Evolutionary conservation across 2,113 vertebrate species (phyloP).

Genomic region (Genyomyrus donnyi): DNA sequence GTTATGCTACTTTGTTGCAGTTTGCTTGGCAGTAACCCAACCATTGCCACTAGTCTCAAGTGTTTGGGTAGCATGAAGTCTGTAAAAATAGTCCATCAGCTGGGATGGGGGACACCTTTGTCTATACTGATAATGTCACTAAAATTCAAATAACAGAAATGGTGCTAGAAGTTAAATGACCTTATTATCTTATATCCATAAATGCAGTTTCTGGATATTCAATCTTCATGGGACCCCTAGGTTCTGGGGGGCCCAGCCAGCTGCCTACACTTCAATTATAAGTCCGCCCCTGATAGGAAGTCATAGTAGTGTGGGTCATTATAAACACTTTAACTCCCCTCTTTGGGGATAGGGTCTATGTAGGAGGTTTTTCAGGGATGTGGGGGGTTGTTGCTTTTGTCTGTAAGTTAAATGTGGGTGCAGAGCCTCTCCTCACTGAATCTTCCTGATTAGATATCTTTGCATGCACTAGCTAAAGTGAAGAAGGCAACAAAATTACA

Average conservation of each 20-base stretch:
- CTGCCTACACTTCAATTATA: not conserved
- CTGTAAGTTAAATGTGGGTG: no score
- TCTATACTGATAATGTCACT: not conserved
- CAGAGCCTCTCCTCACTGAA: not conserved
- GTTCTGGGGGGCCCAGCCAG: no score
- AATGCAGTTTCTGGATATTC: not conserved
- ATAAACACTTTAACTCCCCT: no score
- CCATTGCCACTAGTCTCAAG: not conserved
- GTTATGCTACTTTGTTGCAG: no score
- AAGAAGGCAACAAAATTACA: not conserved
- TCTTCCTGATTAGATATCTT: not conserved
- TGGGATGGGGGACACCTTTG: not conserved
- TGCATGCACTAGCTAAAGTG: not conserved
- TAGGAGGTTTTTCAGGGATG: no score
- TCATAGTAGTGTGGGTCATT: no score
- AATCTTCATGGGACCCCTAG: not conserved
- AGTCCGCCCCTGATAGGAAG: not conserved
- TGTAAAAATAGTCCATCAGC: not conserved
- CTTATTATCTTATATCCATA: not conserved
- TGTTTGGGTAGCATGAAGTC: not conserved
- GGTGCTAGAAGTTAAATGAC: not conserved
- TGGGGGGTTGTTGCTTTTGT: no score
- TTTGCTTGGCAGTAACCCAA: not conserved
- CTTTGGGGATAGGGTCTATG: no score
- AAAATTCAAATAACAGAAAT: not conserved